Conservation (phyloP, 2,888 invertebrate species). For the Aethes cnicana region DNA sequence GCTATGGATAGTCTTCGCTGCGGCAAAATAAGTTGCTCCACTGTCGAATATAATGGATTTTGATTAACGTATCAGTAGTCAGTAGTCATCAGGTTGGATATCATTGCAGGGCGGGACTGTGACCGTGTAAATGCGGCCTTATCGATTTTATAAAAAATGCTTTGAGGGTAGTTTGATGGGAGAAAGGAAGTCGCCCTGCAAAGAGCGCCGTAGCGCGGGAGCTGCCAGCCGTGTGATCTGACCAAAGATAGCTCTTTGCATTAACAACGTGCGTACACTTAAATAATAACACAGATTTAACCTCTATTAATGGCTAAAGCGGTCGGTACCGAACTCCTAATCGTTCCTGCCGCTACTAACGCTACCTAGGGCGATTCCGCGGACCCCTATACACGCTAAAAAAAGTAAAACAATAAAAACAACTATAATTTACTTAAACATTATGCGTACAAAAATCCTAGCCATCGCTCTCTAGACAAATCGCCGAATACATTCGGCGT, state of each 20-base stretch:
- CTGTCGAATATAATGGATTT: no score
- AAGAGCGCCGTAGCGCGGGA: no score
- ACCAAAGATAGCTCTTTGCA: slow-evolving; percentile 35
- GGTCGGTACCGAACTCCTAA: slow-evolving; percentile 51
- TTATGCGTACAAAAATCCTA: slow-evolving; percentile 79
- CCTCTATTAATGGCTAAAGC: slow-evolving; percentile 65
- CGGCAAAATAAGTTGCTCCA: no score
- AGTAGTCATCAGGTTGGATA: background rate
- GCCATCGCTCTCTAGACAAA: slow-evolving; percentile 62
- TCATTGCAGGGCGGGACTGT: slow-evolving; percentile 4
- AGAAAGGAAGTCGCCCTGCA: background rate
- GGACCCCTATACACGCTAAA: slow-evolving; percentile 58
- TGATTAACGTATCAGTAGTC: no score
- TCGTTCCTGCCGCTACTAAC: slow-evolving; percentile 59
- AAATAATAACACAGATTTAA: slow-evolving; percentile 61
- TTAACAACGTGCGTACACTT: slow-evolving; percentile 43
- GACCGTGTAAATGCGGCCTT: background rate
- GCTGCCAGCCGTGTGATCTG: slow-evolving; percentile 47
- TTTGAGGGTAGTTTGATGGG: background rate
- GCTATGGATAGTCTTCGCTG: no score
- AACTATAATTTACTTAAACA: slow-evolving; percentile 80
- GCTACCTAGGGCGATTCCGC: slow-evolving; percentile 49
- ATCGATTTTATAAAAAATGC: background rate
- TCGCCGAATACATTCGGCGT: slow-evolving; percentile 62
- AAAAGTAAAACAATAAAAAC: slow-evolving; percentile 74